Percentiles rank a stretch among this genome's conserved stretches.
Evolutionary conservation across 2,797 vertebrate species (phyloP).

Genomic region (Sparus aurata): DNA sequence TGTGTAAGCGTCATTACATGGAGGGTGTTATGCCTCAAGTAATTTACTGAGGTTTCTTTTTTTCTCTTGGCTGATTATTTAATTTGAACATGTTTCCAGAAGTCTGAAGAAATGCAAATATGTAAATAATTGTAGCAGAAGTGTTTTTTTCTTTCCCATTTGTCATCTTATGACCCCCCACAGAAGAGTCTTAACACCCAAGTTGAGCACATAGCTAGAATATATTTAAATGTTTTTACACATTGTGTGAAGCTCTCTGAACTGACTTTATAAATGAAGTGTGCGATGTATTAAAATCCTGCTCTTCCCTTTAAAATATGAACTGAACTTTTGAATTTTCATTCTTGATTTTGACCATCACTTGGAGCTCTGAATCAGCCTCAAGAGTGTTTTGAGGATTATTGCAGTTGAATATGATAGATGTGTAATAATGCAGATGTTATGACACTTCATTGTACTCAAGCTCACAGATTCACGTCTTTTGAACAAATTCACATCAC

Average conservation of each 20-base stretch:
- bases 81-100: background rate
- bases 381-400: background rate
- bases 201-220: background rate
- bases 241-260: background rate
- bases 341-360: background rate
- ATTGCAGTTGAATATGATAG: background rate
- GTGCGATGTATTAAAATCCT: background rate
- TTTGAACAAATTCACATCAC: slow-evolving; percentile 78
- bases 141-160: background rate
- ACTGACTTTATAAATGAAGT: background rate
- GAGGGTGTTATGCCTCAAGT: background rate
- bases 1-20: background rate
- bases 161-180: background rate
- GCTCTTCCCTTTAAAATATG: background rate
- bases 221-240: background rate
- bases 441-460: background rate
- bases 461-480: background rate
- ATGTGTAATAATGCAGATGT: background rate
- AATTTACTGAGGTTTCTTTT: background rate
- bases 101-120: background rate
- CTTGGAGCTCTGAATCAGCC: background rate
- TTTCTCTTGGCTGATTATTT: background rate
- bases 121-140: background rate
- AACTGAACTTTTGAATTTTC: background rate
- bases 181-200: background rate